Evolutionary conservation across 2,797 vertebrate genomes (phyloP), one percentile per base, ranked within the genome.

Genomic region (Phataginus tetradactyla): DNA sequence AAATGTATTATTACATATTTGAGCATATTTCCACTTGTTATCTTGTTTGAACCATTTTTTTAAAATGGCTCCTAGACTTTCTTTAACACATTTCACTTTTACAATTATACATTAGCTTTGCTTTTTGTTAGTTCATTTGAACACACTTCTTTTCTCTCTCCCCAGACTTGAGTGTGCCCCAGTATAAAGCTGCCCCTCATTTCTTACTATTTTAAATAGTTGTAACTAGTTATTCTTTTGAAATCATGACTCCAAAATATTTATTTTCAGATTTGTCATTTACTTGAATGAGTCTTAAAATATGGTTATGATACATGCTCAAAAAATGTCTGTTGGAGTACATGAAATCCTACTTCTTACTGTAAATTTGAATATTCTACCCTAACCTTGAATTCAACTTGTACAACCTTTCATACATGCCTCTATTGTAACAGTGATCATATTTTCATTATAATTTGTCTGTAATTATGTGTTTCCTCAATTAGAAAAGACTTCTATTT

Each of bases 181-280:
- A 68, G 1, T 39, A 66, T 49, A 49, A 80, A 74, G 23, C 42
- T 63, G 49, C 5, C 45, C 11, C 59, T 93, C 45, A 12, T 42
- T 18, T 89, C 88, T 77, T 45, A 74, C 27, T 86, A 39, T 61
- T 94, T 90, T 10, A 45, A 45, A 10, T 45, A 45, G 45, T 45
- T 45, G 45, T 45, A 45, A 11, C 45, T 5, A 83, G 55, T 85
- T 69, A 64, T 57, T 74, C 39, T 25, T 75, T 80, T 93, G 15
- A 89, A 96, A 71, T 85, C 5, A 27, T 81, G 14, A 32, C 11
- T 89, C 18, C 14, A 15, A 79, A 96, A 85, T 93, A 86, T 49
- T 86, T 91, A 85, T 85, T 63, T 93, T 57, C 21, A 91, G 32
- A 77, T 39, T 32, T 69, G 12, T 27, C 4, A 49, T 51, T 83